Evolutionary conservation across 2,113 vertebrate species (phyloP).

Genomic region (Haemorhous mexicanus): DNA sequence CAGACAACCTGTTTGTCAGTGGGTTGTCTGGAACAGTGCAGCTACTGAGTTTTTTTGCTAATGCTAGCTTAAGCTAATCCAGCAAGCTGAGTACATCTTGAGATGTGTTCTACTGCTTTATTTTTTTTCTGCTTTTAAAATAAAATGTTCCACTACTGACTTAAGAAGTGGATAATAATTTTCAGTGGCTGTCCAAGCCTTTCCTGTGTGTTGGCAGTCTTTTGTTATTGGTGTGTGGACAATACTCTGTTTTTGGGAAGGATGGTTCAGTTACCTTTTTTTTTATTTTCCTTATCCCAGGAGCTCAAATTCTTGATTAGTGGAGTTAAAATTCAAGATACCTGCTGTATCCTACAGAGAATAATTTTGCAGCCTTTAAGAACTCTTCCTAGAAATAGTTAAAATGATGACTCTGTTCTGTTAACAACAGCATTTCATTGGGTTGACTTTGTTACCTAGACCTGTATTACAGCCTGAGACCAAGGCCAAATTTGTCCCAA

Average conservation of each 20-base stretch:
- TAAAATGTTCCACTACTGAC: background rate
- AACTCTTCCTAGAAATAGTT: background rate
- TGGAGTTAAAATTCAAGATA: background rate
- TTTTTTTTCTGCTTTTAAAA: background rate
- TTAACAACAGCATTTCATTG: background rate
- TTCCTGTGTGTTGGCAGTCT: background rate
- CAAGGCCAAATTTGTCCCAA: constrained; percentile 17
- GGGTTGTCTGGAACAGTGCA: background rate
- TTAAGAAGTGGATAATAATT: background rate
- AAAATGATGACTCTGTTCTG: background rate
- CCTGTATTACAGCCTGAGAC: background rate
- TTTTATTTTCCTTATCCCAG: background rate
- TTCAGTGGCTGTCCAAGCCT: background rate
- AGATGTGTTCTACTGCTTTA: background rate
- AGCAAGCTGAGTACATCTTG: background rate
- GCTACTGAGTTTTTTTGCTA: background rate
- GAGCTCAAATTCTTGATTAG: background rate
- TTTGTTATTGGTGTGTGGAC: background rate
- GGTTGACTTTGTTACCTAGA: background rate
- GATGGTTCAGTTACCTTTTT: background rate
- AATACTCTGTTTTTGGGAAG: background rate
- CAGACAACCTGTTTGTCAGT: background rate
- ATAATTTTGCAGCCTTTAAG: background rate
- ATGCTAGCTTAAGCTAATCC: background rate
- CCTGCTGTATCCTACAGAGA: background rate